Percentiles rank a stretch among this genome's conserved stretches.
These are phyloP conservation scores for Biston betularia DNA, from an alignment of 2,888 invertebrate genomes.

Conservation along the genomic window DNA sequence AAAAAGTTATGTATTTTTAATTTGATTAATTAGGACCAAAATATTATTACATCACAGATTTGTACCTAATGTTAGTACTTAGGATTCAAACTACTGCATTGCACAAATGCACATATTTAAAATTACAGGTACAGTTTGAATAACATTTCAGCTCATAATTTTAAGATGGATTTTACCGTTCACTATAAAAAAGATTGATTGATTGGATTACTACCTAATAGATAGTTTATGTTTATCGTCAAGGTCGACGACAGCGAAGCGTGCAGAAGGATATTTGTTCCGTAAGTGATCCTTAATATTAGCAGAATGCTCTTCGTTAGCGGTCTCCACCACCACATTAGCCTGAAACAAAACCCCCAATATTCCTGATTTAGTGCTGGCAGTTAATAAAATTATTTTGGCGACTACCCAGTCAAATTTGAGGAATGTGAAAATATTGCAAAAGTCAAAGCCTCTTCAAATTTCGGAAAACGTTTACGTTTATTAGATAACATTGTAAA, in stretches of 20 bases:
- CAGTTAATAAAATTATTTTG: too few relatives aligned
- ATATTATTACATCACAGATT: not conserved
- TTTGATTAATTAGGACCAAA: constrained; percentile 4
- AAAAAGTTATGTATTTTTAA: constrained; percentile 38
- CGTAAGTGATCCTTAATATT: constrained; percentile 69
- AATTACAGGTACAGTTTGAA: too few relatives aligned
- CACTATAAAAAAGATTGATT: too few relatives aligned
- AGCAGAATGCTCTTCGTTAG: constrained; percentile 70
- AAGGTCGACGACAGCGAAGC: constrained; percentile 66
- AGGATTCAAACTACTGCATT: not conserved
- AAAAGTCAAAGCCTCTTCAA: too few relatives aligned
- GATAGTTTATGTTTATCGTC: constrained; percentile 66
- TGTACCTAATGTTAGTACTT: not conserved
- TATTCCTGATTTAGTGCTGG: too few relatives aligned
- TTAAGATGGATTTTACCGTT: too few relatives aligned
- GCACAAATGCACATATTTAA: not conserved
- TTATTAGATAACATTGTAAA: too few relatives aligned
- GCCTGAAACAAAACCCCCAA: constrained; percentile 57
- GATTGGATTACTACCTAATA: constrained; percentile 44
- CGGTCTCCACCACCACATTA: constrained; percentile 77
- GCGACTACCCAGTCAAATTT: too few relatives aligned
- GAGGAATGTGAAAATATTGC: too few relatives aligned
- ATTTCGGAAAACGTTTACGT: too few relatives aligned
- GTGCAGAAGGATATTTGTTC: constrained; percentile 67
- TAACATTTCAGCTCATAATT: too few relatives aligned